Percentiles rank a stretch among this genome's conserved stretches.
phyloP scores from a whole-genome alignment of 2,888 invertebrate genomes.

The Torymus tubicola region DNA sequence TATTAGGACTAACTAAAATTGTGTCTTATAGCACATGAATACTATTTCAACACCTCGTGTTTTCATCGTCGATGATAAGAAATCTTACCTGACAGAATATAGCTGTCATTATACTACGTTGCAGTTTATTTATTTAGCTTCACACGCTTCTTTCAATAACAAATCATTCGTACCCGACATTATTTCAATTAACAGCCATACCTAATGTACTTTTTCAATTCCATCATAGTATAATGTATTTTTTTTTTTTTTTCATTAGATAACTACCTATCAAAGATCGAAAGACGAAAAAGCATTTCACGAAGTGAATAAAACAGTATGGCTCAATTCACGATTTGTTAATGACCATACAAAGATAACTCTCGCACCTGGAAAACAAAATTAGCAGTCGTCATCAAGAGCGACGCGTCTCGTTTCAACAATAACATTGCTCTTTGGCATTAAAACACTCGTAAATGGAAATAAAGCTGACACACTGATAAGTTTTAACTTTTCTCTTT shows the following conservation, averaged over 20 bases:
- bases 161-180: constrained; percentile 49
- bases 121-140: constrained; percentile 36
- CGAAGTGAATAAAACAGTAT: constrained; percentile 29
- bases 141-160: constrained; percentile 33
- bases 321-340: constrained; percentile 31
- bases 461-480: constrained; percentile 42
- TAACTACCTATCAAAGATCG: constrained; percentile 35
- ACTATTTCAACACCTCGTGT: constrained; percentile 35
- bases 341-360: constrained; percentile 32
- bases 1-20: constrained; percentile 39
- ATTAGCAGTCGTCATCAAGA: constrained; percentile 16
- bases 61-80: constrained; percentile 4
- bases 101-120: constrained; percentile 32
- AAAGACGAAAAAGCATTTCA: constrained; percentile 42
- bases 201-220: constrained; percentile 54
- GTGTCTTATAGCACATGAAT: constrained; percentile 40
- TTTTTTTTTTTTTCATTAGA: constrained; percentile 21
- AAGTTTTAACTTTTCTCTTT: constrained; percentile 28
- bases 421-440: constrained; percentile 55
- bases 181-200: constrained; percentile 49
- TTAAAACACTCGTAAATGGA: constrained; percentile 40
- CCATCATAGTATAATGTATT: constrained; percentile 40
- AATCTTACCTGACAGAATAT: constrained; percentile 31
- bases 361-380: constrained; percentile 44
- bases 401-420: constrained; percentile 26